Evolutionary conservation across 1,140 invertebrate species (phyloP).

Genomic region (Apocrypta bakeri): DNA sequence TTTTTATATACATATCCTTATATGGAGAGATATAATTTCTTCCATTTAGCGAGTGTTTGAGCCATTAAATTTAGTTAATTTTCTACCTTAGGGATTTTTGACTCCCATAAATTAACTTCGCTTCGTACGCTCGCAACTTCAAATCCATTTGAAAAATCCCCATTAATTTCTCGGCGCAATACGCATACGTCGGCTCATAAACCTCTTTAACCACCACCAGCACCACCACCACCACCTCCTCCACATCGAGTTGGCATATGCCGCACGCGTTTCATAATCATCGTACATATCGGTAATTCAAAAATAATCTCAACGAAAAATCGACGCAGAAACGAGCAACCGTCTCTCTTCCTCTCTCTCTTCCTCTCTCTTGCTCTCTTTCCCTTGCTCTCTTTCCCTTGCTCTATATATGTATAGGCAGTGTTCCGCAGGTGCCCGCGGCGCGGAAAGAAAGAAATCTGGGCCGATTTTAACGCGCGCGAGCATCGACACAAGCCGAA

Average conservation of each 20-base stretch:
- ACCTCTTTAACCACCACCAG: not conserved
- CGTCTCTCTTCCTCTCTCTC: not conserved
- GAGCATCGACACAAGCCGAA: conserved; percentile 15
- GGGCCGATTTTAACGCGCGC: conserved; percentile 32
- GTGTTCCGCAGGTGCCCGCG: not conserved
- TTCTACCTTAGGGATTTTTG: too few species aligned
- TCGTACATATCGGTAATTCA: conserved; percentile 9
- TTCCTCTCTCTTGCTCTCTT: not conserved
- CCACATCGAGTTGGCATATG: not conserved
- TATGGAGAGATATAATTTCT: too few species aligned
- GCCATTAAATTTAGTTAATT: too few species aligned
- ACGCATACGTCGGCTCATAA: not conserved
- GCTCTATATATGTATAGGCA: too few species aligned
- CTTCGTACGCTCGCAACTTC: too few species aligned
- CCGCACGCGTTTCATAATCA: not conserved
- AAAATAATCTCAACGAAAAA: conserved; percentile 31
- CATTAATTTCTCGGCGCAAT: not conserved
- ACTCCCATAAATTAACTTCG: too few species aligned
- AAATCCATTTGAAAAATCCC: not conserved
- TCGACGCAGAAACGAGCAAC: conserved; percentile 14
- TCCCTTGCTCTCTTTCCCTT: too few species aligned
- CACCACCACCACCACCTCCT: too few species aligned
- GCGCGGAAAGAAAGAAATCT: conserved; percentile 42
- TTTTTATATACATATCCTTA: too few species aligned
- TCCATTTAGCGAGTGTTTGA: too few species aligned